Percentiles rank a stretch among this genome's conserved stretches.
Conservation (phyloP, 2,888 invertebrate genomes). For the Diaperis boleti region DNA sequence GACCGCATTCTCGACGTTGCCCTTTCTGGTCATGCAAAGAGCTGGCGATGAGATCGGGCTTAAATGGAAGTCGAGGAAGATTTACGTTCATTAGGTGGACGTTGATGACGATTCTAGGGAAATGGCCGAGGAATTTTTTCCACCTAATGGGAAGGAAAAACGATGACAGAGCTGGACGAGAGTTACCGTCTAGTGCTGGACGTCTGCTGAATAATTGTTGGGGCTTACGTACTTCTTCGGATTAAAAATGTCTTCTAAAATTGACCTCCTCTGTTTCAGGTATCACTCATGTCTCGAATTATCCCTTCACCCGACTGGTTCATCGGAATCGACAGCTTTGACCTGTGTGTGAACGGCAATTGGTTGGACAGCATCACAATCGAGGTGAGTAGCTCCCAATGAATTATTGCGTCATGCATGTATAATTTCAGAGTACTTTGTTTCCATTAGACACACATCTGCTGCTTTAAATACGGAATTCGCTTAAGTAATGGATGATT, state of each 20-base stretch:
- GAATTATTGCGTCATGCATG: too few relatives aligned
- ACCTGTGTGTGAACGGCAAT: constrained; percentile 90
- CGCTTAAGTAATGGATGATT: too few relatives aligned
- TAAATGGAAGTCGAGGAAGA: neutral
- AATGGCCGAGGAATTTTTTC: neutral
- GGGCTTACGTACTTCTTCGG: too few relatives aligned
- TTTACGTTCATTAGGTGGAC: neutral
- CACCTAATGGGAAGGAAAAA: too few relatives aligned
- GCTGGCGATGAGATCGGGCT: neutral
- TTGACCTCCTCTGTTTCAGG: constrained; percentile 68
- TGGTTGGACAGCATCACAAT: constrained; percentile 93
- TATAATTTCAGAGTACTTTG: too few relatives aligned
- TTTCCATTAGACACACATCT: too few relatives aligned
- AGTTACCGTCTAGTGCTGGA: too few relatives aligned
- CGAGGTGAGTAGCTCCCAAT: constrained; percentile 74
- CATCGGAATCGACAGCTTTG: constrained; percentile 90
- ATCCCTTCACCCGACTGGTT: constrained; percentile 97
- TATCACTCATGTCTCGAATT: constrained; percentile 91
- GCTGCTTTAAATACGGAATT: too few relatives aligned
- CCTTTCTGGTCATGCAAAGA: constrained; percentile 10
- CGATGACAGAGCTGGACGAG: too few relatives aligned
- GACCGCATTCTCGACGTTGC: constrained; percentile 32
- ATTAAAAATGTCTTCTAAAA: too few relatives aligned
- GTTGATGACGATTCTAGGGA: too few relatives aligned
- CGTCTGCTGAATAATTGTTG: too few relatives aligned